phyloP scores from a whole-genome alignment of 2,888 invertebrate genomes.

The Parelbella ahira region DNA sequence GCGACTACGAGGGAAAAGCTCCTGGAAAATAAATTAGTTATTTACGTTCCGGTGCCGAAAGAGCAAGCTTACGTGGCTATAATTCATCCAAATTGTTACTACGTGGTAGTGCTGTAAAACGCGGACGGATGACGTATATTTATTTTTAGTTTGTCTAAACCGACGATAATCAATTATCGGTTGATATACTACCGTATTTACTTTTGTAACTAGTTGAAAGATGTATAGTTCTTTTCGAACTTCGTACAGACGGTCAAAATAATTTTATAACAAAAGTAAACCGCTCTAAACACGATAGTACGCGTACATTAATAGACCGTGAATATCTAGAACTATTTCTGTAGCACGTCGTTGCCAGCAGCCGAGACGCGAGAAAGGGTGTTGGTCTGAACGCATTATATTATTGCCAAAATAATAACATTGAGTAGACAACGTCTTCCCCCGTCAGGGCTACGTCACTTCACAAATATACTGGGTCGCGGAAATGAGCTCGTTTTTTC shows the following conservation, averaged over 20 bases:
- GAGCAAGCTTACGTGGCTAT: conserved; percentile 24
- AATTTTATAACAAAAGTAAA: no score
- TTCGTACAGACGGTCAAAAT: no score
- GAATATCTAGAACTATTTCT: conserved; percentile 17
- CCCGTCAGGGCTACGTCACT: conserved; percentile 15
- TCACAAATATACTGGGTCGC: conserved; percentile 9
- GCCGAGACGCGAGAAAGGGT: conserved; percentile 4
- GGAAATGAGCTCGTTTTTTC: conserved; percentile 27
- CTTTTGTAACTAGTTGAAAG: no score
- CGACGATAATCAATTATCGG: no score
- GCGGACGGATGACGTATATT: conserved; percentile 12
- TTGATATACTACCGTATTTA: no score
- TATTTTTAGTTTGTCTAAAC: conserved; percentile 3
- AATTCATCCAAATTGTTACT: conserved; percentile 23
- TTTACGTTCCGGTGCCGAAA: conserved; percentile 25
- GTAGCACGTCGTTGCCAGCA: conserved; percentile 13
- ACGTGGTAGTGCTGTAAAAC: conserved; percentile 21
- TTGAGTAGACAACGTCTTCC: conserved; percentile 41
- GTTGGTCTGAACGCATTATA: conserved; percentile 12
- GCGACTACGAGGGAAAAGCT: conserved; percentile 21
- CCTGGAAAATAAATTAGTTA: conserved; percentile 24
- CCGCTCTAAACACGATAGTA: conserved; percentile 14
- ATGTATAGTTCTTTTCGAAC: no score
- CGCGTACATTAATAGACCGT: conserved; percentile 16
- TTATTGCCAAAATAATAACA: conserved; percentile 61